phyloP scores from a whole-genome alignment of 2,113 vertebrate species.

The Cottus gobio region DNA sequence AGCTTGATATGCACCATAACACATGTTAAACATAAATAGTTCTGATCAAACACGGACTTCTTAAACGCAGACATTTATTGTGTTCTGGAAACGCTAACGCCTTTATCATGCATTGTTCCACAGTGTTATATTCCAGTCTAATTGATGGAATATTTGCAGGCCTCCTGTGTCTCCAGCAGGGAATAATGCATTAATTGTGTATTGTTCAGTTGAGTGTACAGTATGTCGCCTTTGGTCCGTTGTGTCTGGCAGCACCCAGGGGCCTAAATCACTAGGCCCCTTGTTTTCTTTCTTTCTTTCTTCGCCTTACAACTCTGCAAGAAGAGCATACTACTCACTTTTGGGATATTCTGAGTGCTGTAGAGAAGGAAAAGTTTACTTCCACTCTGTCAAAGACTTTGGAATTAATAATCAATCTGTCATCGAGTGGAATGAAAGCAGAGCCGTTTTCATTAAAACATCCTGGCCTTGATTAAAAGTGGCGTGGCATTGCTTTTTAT shows the following conservation, averaged over 20 bases:
- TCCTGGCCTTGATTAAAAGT: constrained; percentile 43
- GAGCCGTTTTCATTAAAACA: constrained; percentile 43
- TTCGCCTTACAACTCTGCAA: constrained; percentile 15
- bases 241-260: constrained; percentile 68
- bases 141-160: constrained; percentile 64
- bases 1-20: neutral
- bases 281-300: constrained; percentile 10
- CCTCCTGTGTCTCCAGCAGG: constrained; percentile 66
- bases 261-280: constrained; percentile 54
- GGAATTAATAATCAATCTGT: constrained; percentile 63
- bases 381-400: constrained; percentile 50
- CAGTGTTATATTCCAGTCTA: constrained; percentile 8
- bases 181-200: constrained; percentile 82
- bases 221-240: constrained; percentile 67
- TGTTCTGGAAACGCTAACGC: constrained; percentile 12
- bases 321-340: neutral
- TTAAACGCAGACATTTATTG: neutral
- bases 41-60: neutral
- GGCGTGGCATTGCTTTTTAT: constrained; percentile 23
- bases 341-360: constrained; percentile 15
- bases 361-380: constrained; percentile 42
- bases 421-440: constrained; percentile 56
- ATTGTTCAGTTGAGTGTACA: constrained; percentile 75
- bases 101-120: constrained; percentile 10
- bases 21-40: neutral